A percentile compares a stretch with the other conserved stretches of the same genome.
Evolutionary conservation across 2,113 vertebrate genomes (phyloP).

Genomic region (Leptobrachium ailaonicum): DNA sequence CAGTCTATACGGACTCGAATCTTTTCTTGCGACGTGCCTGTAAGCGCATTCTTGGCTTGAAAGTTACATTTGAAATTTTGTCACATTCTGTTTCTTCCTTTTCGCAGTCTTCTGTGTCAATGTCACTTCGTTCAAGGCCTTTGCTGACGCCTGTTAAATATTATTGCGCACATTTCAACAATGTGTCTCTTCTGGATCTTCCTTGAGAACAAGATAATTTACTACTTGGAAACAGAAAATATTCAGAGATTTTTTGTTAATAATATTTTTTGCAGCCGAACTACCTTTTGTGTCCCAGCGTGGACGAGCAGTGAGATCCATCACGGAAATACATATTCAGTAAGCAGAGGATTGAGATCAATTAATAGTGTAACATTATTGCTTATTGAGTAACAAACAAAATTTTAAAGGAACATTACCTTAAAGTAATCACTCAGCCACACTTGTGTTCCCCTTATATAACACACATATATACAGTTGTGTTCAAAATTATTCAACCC

Average conservation of each 20-base stretch:
- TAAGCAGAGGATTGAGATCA: no score
- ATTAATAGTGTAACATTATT: no score
- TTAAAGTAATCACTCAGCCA: no score
- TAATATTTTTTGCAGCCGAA: not conserved
- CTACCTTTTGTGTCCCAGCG: not conserved
- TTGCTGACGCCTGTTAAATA: slow-evolving; percentile 31
- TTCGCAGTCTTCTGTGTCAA: slow-evolving; percentile 19
- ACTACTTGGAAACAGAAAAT: slow-evolving; percentile 4
- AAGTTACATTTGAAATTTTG: not conserved
- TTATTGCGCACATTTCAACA: slow-evolving; percentile 2
- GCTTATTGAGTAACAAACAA: no score
- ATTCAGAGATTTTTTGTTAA: not conserved
- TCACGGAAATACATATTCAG: no score
- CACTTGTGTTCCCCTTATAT: no score
- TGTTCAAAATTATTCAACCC: no score
- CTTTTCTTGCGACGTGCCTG: not conserved
- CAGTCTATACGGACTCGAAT: no score
- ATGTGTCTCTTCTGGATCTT: slow-evolving; percentile 28
- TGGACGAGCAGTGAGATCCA: not conserved
- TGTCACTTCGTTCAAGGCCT: slow-evolving; percentile 28
- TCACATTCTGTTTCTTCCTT: not conserved
- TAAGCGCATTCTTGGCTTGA: not conserved
- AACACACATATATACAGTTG: no score
- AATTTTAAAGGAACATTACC: no score
- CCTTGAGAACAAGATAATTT: slow-evolving; percentile 22